Evolutionary conservation across 1,140 invertebrate species (phyloP).

Genomic region (Uloborus diversus): DNA sequence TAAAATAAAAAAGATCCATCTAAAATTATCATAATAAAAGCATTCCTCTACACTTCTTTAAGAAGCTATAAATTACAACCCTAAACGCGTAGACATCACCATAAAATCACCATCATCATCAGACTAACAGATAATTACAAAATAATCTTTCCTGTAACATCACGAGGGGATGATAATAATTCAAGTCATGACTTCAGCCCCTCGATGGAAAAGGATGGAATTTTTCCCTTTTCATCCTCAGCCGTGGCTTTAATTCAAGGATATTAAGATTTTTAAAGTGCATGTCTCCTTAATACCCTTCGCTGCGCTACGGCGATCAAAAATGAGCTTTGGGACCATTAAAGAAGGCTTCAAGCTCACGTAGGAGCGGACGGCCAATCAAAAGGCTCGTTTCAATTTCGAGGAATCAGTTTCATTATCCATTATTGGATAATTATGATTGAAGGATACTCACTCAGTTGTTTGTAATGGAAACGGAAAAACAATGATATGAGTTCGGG

Average conservation of each 20-base stretch:
- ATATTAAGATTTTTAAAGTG: constrained; percentile 4
- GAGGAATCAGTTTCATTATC: background rate
- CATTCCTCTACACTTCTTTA: too few relatives aligned
- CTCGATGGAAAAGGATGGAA: background rate
- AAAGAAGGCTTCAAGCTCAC: background rate
- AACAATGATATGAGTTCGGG: constrained; percentile 30
- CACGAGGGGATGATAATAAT: background rate
- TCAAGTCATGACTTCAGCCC: constrained; percentile 4
- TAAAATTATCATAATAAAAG: too few relatives aligned
- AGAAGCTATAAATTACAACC: background rate
- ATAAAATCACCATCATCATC: constrained; percentile 32
- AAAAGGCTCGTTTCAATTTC: too few relatives aligned
- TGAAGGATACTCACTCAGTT: too few relatives aligned
- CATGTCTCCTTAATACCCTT: constrained; percentile 13
- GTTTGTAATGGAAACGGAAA: too few relatives aligned
- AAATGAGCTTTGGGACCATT: constrained; percentile 14
- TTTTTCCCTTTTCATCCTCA: background rate
- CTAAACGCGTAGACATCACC: constrained; percentile 8
- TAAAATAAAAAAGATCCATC: too few relatives aligned
- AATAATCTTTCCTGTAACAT: constrained; percentile 21
- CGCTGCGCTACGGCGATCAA: constrained; percentile 1
- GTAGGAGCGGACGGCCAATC: background rate
- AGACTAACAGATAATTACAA: constrained; percentile 43
- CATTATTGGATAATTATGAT: too few relatives aligned
- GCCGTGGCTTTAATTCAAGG: constrained; percentile 11